A percentile compares a stretch with the other conserved stretches of the same genome.
Evolutionary conservation across 2,113 vertebrate species (phyloP).

Genomic region (Gasterosteus nipponicus): DNA sequence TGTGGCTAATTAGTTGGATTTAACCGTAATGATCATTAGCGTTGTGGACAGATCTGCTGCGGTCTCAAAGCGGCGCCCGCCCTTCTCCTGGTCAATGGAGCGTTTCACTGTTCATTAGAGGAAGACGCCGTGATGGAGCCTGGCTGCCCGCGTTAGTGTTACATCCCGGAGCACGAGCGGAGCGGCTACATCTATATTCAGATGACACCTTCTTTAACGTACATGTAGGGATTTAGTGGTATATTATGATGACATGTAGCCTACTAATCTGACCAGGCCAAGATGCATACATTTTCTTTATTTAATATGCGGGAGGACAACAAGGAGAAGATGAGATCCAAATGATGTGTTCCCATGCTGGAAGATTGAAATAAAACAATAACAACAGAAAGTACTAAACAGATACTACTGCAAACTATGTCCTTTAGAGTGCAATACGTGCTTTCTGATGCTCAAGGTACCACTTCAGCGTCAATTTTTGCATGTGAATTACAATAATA

Average conservation of each 20-base stretch:
- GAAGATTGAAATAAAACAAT: not conserved
- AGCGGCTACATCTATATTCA: constrained; percentile 51
- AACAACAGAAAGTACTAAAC: not conserved
- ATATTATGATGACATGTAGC: not conserved
- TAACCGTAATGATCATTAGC: constrained; percentile 78
- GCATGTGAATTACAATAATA: no score
- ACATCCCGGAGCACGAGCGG: constrained; percentile 38
- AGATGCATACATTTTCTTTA: not conserved
- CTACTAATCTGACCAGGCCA: not conserved
- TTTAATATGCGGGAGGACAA: not conserved
- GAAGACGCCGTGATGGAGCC: constrained; percentile 59
- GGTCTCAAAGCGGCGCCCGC: constrained; percentile 66
- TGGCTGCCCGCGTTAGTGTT: constrained; percentile 65
- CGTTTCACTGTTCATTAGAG: constrained; percentile 72
- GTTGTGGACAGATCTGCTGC: constrained; percentile 80
- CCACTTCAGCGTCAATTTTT: not conserved
- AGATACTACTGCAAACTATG: not conserved
- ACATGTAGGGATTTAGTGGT: not conserved
- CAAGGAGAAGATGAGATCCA: not conserved
- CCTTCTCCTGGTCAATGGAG: constrained; percentile 69
- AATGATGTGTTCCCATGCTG: not conserved
- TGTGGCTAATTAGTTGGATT: constrained; percentile 82
- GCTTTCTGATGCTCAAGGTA: not conserved
- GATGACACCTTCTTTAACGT: constrained; percentile 21
- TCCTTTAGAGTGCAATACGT: not conserved